Percentiles rank a stretch among this genome's conserved stretches.
These are phyloP conservation scores for Pardalotus punctatus DNA, from an alignment of 2,113 vertebrate species.

Conservation along the genomic window DNA sequence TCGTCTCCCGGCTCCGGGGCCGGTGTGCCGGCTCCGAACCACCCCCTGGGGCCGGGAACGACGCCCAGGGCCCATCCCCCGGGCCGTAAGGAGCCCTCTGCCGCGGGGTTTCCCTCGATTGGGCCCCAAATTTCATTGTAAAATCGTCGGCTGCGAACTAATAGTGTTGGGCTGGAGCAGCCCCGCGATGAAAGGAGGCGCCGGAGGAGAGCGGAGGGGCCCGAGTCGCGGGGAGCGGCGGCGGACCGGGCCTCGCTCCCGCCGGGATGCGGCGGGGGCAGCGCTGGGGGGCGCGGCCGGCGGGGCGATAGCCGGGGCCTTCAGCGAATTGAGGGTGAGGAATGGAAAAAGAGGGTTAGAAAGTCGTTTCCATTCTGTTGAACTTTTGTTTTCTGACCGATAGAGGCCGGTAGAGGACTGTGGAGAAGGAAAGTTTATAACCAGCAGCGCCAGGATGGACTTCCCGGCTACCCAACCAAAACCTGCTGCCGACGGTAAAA, in stretches of 20 bases:
- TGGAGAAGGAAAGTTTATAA: conserved; percentile 80
- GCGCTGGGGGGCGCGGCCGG: conserved; percentile 2
- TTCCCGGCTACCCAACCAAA: conserved; percentile 90
- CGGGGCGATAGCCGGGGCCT: conserved; percentile 10
- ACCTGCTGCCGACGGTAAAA: conserved; percentile 86
- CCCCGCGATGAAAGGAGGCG: conserved; percentile 15
- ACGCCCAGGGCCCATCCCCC: not conserved
- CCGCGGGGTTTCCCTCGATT: not conserved
- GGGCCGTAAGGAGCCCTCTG: not conserved
- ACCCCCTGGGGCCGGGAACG: not conserved
- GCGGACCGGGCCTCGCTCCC: not conserved
- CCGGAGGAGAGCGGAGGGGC: not conserved
- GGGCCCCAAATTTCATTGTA: conserved; percentile 64
- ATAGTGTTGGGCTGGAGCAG: not conserved
- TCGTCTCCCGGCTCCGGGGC: conserved; percentile 19
- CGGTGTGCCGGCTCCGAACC: not conserved
- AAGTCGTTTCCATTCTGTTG: conserved; percentile 82
- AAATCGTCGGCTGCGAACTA: conserved; percentile 47
- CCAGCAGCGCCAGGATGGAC: conserved; percentile 85
- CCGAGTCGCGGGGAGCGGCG: not conserved
- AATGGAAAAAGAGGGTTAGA: conserved; percentile 76
- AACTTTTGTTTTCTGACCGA: conserved; percentile 98
- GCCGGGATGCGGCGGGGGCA: not conserved
- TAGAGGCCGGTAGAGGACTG: conserved; percentile 99
- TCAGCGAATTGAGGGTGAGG: conserved; percentile 65